Evolutionary conservation across 1,140 invertebrate genomes (phyloP).

Genomic region (Platorchestia sp.): DNA sequence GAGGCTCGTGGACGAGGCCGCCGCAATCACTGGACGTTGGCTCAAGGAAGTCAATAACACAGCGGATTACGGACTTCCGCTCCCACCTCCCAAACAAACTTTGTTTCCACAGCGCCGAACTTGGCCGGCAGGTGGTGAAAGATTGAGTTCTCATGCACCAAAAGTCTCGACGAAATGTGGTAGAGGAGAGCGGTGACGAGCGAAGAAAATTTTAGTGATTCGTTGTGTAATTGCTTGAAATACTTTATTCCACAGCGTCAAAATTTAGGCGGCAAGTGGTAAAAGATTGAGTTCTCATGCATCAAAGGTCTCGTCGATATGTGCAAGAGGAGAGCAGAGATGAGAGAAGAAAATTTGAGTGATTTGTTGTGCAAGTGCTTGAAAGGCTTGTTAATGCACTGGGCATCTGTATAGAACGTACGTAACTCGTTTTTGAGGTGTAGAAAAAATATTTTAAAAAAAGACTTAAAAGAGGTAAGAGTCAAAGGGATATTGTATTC

Average conservation of each 20-base stretch:
- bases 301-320: neutral
- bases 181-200: neutral
- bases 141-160: neutral
- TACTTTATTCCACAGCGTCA: neutral
- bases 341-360: neutral
- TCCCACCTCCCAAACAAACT: slow-evolving; percentile 27
- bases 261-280: neutral
- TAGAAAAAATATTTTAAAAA: too few species aligned
- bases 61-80: slow-evolving; percentile 34
- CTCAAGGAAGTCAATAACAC: slow-evolving; percentile 27
- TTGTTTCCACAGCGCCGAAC: neutral
- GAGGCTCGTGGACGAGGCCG: neutral
- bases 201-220: neutral
- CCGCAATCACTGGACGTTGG: neutral
- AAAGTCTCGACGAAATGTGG: neutral
- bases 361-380: too few species aligned
- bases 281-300: neutral
- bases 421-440: too few species aligned
- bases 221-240: too few species aligned
- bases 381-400: too few species aligned
- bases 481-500: too few species aligned
- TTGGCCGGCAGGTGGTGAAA: neutral
- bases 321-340: neutral
- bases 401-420: too few species aligned
- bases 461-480: too few species aligned